Evolutionary conservation across 2,888 invertebrate genomes (phyloP), one percentile per base, ranked within the genome.

Genomic region (Amphipyra berbera): DNA sequence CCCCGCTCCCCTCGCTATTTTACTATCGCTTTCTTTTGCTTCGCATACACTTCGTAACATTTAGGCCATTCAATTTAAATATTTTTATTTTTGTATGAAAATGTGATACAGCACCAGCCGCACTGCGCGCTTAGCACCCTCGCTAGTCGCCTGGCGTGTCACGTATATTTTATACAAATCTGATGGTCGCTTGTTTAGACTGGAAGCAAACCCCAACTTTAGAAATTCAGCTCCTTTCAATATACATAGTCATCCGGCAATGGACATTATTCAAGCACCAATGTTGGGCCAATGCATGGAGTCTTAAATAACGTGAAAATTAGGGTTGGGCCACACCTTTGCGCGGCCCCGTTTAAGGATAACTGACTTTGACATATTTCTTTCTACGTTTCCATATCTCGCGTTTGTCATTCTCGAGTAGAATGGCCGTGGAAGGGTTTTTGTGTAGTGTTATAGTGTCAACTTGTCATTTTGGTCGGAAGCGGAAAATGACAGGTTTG

Each of bases 241-340:
- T 6, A 0, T 21, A 12, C 6, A 0, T 45, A 7, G 0, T n/a
- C 27, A n/a, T 2, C 45, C 35, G 6, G 8, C 57, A 61, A 57
- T 52, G 57, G 30, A 67, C 3, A 35, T 21, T 9, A 40, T 35
- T 3, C 1, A 38, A 21, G 3, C 6, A n/a, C 27, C 49, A 45
- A 41, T 37, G 9, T 73, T 55, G 54, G 68, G 27, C 64, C 45
- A 59, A 62, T 12, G 42, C 14, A 12, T 13, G 8, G 41, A 48
- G 58, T 48, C 47, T 66, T 72, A 68, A 76, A 68, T 74, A 70
- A 72, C 59, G 62, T 53, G 58, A 50, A 65, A 63, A 72, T 74
- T 66, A 74, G 68, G 75, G 72, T 73, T 46, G 68, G 15, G 46
- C 42, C 72, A 59, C 68, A 74, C 75, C 64, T 65, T 21, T 6